Base-by-base conservation (phyloP, 2,888 invertebrate species). In the Agrochola lychnidis region DNA sequence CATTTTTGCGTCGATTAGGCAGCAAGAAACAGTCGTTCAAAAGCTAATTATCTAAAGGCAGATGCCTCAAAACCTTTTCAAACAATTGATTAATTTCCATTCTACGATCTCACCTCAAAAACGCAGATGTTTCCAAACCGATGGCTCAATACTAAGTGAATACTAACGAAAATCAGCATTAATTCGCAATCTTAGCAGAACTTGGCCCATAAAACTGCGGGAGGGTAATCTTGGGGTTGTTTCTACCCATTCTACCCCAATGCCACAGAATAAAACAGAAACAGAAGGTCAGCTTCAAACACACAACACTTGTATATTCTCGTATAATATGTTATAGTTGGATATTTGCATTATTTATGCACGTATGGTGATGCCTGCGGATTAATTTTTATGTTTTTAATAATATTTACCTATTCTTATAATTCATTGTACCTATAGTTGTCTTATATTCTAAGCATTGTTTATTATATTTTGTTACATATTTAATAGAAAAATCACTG, bases 161-260 rank as follows among this genome's bases (percentile, higher is more conserved):
- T 84, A 83, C 77, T 64, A 72, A 81, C 73, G 81, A 78, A 87
- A 88, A 88, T 83, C 87, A 77, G 84, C 86, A 88, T 88, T 81
- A 88, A 88, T 88, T 88, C 78, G 84, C 80, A 74, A 86, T 87
- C 76, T 81, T 78, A 73, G 74, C 80, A 79, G 70, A 87, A 88
- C 78, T 87, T 88, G 57, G 67, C 57, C 73, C 67, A 83, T 87
- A 86, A 88, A 87, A 86, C 76, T 80, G 61, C 57, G 71, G 68
- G 72, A 40, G 67, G 51, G 82, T 75, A 75, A 81, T 83, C 71
- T 73, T 66, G 56, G 76, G 79, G 71, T 57, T 66, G 70, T 51
- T 51, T 51, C 59, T 66, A 25, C 75, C 76, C 40, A 78, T 53
- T 79, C 57, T 79, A 45, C 64, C 0, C 16, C 1, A 19, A 25